These are phyloP conservation scores for Styela clava DNA, from an alignment of 23 tunicate species.

Conservation along the genomic window DNA sequence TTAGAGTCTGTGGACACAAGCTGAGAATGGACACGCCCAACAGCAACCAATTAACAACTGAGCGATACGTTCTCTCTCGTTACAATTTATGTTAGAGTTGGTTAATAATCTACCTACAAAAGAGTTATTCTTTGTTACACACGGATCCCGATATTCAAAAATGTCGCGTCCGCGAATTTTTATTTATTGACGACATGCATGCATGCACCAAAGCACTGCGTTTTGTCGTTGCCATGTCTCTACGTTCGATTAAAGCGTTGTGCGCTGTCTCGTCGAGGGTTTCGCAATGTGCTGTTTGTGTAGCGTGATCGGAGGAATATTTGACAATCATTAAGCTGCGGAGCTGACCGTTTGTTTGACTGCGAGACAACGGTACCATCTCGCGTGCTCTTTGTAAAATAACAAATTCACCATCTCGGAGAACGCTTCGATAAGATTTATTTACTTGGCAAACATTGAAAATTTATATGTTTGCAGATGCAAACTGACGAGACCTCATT, in stretches of 20 bases:
- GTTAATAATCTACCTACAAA: background rate
- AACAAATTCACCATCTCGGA: background rate
- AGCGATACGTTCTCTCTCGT: background rate
- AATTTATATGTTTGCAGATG: background rate
- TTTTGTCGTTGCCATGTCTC: too few species aligned
- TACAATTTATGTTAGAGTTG: background rate
- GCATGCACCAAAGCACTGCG: too few species aligned
- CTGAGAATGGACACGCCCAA: background rate
- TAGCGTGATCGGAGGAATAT: background rate
- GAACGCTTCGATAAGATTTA: background rate
- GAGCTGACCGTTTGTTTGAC: background rate
- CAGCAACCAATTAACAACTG: background rate
- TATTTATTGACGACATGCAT: background rate
- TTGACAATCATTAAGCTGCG: constrained; percentile 10
- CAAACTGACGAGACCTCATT: constrained; percentile 9
- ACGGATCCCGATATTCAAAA: background rate
- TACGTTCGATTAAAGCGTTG: too few species aligned
- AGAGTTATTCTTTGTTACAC: background rate
- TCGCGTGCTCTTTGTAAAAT: background rate
- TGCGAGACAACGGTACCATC: background rate
- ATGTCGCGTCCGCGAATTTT: background rate
- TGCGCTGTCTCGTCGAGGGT: background rate
- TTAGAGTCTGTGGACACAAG: too few species aligned
- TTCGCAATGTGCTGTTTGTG: background rate
- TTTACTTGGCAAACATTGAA: background rate